Base-by-base conservation (phyloP, 2,888 invertebrate genomes). In the Sepiola atlantica region DNA sequence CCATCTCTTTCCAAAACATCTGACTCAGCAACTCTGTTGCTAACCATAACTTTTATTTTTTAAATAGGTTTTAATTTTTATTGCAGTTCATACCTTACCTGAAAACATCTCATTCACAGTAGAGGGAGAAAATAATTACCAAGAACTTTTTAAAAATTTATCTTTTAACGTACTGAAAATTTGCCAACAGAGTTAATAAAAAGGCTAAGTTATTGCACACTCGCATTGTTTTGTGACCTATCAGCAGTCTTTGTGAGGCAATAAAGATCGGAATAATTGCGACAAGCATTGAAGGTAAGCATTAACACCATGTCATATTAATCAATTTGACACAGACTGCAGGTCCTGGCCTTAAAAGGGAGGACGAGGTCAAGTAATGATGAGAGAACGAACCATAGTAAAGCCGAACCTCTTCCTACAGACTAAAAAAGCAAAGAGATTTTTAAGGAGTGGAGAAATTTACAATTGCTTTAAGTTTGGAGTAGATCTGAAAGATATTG, bases 161-260 rank as follows among this genome's bases (percentile, higher is more conserved):
- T 77, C n/a, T 77, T 77, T 77, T 32, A n/a, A 77, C 77, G 18
- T 16, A 77, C n/a, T 77, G 77, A 77, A 77, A 77, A 77, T 77
- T 77, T 77, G 77, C 77, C 77, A 77, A 77, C n/a, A n/a, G 77
- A 77, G 77, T 77, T 77, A 77, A 77, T 77, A 77, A 77, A 77
- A 77, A 18, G 4, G 77, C 77, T 16, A 77, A 77, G 77, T 77
- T 77, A 77, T 77, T 77, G 77, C 77, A 16, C n/a, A 18, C 4
- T 32, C 32, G 77, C 77, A 77, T 77, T 77, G 77, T 77, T 77
- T 77, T n/a, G 77, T 77, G 77, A 77, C 77, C 77, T 77, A 77
- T n/a, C 77, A 77, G n/a, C 77, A 77, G n/a, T 77, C n/a, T 77
- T 77, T 77, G 77, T n/a, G 77, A n/a, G 77, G 77, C n/a, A 77